phyloP scores from a whole-genome alignment of 2,888 invertebrate genomes.

The Caenorhabditis becei region DNA sequence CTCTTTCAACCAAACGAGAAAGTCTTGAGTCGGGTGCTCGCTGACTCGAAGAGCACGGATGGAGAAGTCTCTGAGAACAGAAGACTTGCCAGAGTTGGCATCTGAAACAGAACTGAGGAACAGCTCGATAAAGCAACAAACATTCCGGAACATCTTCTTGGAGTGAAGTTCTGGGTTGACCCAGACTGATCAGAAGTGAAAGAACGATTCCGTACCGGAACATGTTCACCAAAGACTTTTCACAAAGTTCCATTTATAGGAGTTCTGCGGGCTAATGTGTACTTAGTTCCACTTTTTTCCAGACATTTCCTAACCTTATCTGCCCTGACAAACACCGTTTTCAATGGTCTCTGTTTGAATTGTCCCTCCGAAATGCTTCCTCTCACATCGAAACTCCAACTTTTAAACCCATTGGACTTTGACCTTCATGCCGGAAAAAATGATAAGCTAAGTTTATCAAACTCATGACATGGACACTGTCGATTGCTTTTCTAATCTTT shows the following conservation, averaged over 20 bases:
- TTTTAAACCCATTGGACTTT: neutral
- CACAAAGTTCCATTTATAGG: no score
- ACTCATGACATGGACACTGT: neutral
- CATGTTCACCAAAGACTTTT: no score
- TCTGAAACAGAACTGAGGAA: neutral
- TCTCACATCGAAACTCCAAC: neutral
- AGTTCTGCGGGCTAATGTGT: no score
- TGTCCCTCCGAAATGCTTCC: neutral
- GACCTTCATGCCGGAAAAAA: neutral
- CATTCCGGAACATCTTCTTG: conserved; percentile 1
- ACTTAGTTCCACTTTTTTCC: no score
- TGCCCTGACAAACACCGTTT: neutral
- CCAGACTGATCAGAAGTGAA: no score
- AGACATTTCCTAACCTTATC: neutral
- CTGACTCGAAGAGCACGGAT: neutral
- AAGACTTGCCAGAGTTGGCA: neutral
- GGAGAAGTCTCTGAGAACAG: conserved; percentile 1
- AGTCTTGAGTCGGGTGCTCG: neutral
- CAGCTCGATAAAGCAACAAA: neutral
- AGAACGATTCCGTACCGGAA: no score
- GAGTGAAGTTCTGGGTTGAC: no score
- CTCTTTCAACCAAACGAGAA: conserved; percentile 2
- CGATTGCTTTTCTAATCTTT: conserved; percentile 4
- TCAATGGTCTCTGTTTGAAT: no score
- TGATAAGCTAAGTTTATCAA: conserved; percentile 7